phyloP scores from a whole-genome alignment of 2,888 invertebrate genomes.

The Ormyrus labotus region DNA sequence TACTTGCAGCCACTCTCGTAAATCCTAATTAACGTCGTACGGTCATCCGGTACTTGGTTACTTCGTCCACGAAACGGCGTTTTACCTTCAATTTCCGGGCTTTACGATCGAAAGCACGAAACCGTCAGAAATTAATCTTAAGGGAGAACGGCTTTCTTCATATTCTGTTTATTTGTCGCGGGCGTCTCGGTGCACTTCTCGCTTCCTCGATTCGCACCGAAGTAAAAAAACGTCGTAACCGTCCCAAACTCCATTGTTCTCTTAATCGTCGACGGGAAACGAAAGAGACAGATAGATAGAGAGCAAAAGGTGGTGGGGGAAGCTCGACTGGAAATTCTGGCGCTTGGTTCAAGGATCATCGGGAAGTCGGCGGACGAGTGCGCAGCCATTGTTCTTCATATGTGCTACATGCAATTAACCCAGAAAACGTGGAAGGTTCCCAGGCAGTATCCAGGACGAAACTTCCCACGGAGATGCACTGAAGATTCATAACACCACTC shows the following conservation, averaged over 20 bases:
- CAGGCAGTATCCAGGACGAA: constrained; percentile 9
- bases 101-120: constrained; percentile 54
- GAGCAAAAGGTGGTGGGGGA: too few relatives aligned
- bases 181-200: not conserved
- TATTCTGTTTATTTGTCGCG: constrained; percentile 42
- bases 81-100: constrained; percentile 54
- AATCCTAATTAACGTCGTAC: constrained; percentile 57
- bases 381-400: constrained; percentile 28
- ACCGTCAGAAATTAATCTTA: constrained; percentile 50
- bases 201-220: not conserved
- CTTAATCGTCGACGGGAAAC: not conserved
- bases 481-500: constrained; percentile 23
- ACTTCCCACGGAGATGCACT: constrained; percentile 22
- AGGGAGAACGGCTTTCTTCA: constrained; percentile 27
- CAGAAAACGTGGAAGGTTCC: constrained; percentile 8
- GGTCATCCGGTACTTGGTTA: constrained; percentile 53
- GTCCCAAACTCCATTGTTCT: too few relatives aligned
- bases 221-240: not conserved
- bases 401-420: constrained; percentile 39
- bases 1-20: constrained; percentile 52
- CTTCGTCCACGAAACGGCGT: constrained; percentile 45
- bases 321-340: too few relatives aligned
- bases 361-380: constrained; percentile 4
- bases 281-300: too few relatives aligned
- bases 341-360: constrained; percentile 25